Evolutionary conservation across 2,113 vertebrate genomes (phyloP).

Genomic region (Sinocyclocheilus anshuiensis): DNA sequence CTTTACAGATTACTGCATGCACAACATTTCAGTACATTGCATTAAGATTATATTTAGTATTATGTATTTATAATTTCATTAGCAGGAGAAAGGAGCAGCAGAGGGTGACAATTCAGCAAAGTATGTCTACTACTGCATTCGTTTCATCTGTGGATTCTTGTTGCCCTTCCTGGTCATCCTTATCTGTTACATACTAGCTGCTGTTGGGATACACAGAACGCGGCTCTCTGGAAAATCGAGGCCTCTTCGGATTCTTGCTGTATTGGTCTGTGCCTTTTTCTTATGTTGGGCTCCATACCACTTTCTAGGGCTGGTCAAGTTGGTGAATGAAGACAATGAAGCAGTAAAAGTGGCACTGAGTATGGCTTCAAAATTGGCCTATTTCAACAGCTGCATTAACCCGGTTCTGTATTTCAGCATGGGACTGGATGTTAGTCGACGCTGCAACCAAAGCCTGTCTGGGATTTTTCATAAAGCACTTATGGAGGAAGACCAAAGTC

Average conservation of each 20-base stretch:
- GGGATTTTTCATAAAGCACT: slow-evolving; percentile 66
- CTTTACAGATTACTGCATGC: not conserved
- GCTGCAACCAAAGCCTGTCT: slow-evolving; percentile 60
- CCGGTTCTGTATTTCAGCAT: slow-evolving; percentile 79
- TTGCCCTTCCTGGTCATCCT: slow-evolving; percentile 19
- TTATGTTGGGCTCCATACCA: slow-evolving; percentile 79
- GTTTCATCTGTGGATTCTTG: slow-evolving; percentile 20
- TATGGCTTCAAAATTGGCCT: slow-evolving; percentile 67
- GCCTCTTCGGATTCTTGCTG: slow-evolving; percentile 16
- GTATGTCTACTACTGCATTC: not conserved
- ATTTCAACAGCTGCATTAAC: slow-evolving; percentile 80
- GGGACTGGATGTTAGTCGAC: slow-evolving; percentile 65
- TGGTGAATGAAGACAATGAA: slow-evolving; percentile 61
- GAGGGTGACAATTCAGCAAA: not conserved
- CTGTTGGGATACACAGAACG: slow-evolving; percentile 5
- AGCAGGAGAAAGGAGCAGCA: slow-evolving; percentile 50
- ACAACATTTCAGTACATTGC: not conserved
- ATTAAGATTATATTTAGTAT: not conserved
- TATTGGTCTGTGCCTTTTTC: slow-evolving; percentile 15
- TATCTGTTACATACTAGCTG: not conserved
- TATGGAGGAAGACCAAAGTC: slow-evolving; percentile 52
- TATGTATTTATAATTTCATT: not conserved
- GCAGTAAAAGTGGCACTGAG: slow-evolving; percentile 66
- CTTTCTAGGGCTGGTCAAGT: slow-evolving; percentile 71
- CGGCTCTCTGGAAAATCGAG: not conserved